Evolutionary conservation across 2,797 vertebrate genomes (phyloP).

Genomic region (Danio aesculapii): DNA sequence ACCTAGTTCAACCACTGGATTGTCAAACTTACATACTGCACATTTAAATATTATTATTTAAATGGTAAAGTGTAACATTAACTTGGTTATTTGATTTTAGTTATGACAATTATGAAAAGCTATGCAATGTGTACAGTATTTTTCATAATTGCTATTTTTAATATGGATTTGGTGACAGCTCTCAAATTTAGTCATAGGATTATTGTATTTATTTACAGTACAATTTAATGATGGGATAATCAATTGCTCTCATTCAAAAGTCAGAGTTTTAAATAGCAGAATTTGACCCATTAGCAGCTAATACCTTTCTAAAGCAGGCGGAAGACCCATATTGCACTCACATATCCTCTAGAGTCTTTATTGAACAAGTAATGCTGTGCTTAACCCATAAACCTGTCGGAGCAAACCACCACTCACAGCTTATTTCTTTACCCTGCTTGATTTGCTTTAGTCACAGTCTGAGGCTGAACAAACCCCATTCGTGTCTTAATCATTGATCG

Average conservation of each 20-base stretch:
- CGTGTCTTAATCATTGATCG: background rate
- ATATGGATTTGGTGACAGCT: background rate
- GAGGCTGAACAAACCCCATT: background rate
- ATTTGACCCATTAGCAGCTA: background rate
- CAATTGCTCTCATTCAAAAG: background rate
- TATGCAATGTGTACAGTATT: too few relatives aligned
- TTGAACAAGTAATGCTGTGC: background rate
- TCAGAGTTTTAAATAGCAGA: background rate
- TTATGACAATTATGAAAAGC: too few relatives aligned
- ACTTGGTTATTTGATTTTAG: too few relatives aligned
- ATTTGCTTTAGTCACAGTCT: slow-evolving; percentile 4
- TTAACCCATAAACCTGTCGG: background rate
- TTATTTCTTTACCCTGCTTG: background rate
- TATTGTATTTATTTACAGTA: background rate
- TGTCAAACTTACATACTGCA: too few relatives aligned
- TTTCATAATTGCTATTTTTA: background rate
- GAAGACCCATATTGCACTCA: background rate
- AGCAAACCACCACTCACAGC: background rate
- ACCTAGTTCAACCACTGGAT: too few relatives aligned
- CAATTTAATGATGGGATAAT: background rate
- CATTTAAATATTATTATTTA: too few relatives aligned
- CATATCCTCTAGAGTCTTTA: background rate
- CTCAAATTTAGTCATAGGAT: background rate
- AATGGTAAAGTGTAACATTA: too few relatives aligned
- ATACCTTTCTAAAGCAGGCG: background rate